Percentiles rank a stretch among this genome's conserved stretches.
phyloP scores from a whole-genome alignment of 53 echinoderm and acorn worm genomes.

The Zoroaster sp. region DNA sequence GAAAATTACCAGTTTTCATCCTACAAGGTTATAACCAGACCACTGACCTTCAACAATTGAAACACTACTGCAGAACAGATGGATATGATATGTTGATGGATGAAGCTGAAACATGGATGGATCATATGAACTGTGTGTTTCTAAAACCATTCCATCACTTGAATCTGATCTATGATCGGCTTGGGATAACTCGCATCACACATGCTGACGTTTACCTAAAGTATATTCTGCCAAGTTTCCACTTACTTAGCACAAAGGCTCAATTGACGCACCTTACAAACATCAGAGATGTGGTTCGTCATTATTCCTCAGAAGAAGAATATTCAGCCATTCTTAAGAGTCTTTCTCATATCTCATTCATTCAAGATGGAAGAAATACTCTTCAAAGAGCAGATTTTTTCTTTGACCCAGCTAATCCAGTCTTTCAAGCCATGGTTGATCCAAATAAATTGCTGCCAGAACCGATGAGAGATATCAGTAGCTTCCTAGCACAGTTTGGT shows the following conservation, averaged over 20 bases:
- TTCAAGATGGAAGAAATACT: background rate
- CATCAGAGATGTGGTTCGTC: background rate
- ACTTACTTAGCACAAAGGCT: background rate
- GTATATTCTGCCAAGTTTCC: conserved; percentile 58
- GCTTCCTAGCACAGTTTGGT: conserved; percentile 15
- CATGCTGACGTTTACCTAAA: conserved; percentile 33
- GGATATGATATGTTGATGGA: background rate
- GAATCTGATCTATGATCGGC: background rate
- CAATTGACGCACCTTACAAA: conserved; percentile 10
- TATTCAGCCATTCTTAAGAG: background rate
- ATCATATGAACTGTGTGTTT: background rate
- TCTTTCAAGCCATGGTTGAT: conserved; percentile 44
- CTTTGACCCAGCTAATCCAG: conserved; percentile 24
- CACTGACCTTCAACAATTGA: background rate
- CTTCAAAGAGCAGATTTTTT: background rate
- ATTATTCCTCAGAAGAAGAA: background rate
- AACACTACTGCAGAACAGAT: conserved; percentile 4
- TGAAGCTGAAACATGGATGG: conserved; percentile 8
- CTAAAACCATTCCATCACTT: background rate
- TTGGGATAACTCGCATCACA: conserved; percentile 11
- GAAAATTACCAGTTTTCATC: conserved; percentile 1
- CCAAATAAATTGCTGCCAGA: conserved; percentile 5
- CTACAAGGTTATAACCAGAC: background rate
- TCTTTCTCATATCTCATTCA: background rate
- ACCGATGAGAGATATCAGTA: background rate